A percentile compares a stretch with the other conserved stretches of the same genome.
Evolutionary conservation across 2,888 invertebrate species (phyloP).

Genomic region (Orthonychiurus folsomi): DNA sequence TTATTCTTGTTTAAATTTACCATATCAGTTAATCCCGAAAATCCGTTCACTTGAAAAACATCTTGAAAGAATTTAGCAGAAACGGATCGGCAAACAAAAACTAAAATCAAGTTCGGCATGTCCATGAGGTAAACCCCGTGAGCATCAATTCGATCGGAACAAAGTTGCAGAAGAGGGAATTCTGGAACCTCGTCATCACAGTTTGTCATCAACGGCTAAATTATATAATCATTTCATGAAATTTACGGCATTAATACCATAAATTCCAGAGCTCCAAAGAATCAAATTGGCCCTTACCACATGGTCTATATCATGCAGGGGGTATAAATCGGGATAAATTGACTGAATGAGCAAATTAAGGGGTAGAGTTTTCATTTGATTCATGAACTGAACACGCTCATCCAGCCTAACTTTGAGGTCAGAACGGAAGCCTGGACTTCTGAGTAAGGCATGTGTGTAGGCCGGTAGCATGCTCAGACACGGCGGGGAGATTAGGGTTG

Average conservation of each 20-base stretch:
- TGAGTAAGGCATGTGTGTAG: constrained; percentile 78
- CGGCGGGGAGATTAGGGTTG: constrained; percentile 64
- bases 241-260: background rate
- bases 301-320: constrained; percentile 64
- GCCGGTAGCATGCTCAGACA: constrained; percentile 75
- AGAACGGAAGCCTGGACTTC: constrained; percentile 79
- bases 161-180: constrained; percentile 73
- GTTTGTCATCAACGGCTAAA: constrained; percentile 16
- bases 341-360: constrained; percentile 67
- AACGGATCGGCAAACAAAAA: constrained; percentile 75
- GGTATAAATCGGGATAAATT: constrained; percentile 87
- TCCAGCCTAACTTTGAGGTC: constrained; percentile 82
- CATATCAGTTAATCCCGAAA: constrained; percentile 62
- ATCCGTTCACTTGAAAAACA: constrained; percentile 66
- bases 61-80: constrained; percentile 64
- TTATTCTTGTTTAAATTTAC: constrained; percentile 42
- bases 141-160: constrained; percentile 61
- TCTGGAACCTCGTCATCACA: constrained; percentile 31
- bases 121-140: constrained; percentile 87
- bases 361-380: constrained; percentile 82
- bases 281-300: constrained; percentile 44
- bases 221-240: background rate
- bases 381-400: constrained; percentile 87
- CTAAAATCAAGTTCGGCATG: constrained; percentile 66
- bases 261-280: constrained; percentile 19